A percentile compares a stretch with the other conserved stretches of the same genome.
These are phyloP conservation scores for Rhegmatorhina hoffmannsi DNA, from an alignment of 2,113 vertebrate genomes.

Conservation along the genomic window DNA sequence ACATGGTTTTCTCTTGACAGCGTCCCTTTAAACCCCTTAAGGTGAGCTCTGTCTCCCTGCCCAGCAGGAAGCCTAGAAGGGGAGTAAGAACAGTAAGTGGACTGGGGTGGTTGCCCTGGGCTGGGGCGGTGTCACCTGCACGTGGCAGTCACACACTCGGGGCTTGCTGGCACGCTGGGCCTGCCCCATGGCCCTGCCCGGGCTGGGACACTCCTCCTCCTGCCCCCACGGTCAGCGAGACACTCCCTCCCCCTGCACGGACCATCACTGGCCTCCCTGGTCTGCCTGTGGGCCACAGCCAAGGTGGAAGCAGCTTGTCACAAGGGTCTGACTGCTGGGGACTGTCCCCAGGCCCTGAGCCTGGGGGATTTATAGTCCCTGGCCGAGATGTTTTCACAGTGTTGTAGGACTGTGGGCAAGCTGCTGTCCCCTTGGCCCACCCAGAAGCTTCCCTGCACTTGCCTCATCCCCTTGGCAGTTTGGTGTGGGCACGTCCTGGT, in stretches of 20 bases:
- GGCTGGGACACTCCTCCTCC: neutral
- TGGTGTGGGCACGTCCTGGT: neutral
- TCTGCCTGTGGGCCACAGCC: neutral
- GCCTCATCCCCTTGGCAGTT: neutral
- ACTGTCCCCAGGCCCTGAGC: neutral
- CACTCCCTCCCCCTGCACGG: neutral
- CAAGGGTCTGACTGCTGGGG: neutral
- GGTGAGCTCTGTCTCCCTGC: conserved; percentile 74
- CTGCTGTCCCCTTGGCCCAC: neutral
- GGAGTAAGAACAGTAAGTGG: conserved; percentile 76
- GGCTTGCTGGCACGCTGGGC: conserved; percentile 13
- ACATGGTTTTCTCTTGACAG: conserved; percentile 76
- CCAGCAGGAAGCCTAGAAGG: conserved; percentile 78
- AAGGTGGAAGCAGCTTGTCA: neutral
- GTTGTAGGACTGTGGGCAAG: neutral
- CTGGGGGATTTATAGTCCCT: neutral
- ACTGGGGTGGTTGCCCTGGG: conserved; percentile 3
- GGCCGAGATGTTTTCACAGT: neutral
- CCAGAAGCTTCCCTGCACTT: conserved; percentile 9
- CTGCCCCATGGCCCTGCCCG: neutral
- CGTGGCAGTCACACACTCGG: neutral
- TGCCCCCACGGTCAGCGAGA: neutral
- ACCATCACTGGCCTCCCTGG: neutral
- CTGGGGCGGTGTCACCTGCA: neutral
- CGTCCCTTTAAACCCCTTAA: conserved; percentile 75